Evolutionary conservation across 1,140 invertebrate genomes (phyloP), one percentile per base, ranked within the genome.

Genomic region (Neelides sp.): DNA sequence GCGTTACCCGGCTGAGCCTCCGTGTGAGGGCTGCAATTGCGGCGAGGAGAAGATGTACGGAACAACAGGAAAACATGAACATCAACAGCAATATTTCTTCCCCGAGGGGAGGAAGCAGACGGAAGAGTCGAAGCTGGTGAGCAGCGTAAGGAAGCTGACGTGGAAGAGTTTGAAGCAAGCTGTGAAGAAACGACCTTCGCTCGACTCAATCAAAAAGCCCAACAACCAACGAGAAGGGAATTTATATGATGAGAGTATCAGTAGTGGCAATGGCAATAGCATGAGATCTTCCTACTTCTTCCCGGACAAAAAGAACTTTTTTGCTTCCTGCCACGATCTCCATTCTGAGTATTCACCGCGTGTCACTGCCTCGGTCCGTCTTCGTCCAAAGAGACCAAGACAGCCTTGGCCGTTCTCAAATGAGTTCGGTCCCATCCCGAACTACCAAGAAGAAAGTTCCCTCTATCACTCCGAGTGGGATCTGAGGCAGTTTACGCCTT

Each of bases 161-260:
- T 61, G 59, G 59, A 61, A 61, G 39, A 61, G 59, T 51, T 48
- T 61, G 37, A 61, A 61, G 37, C 59, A 61, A 52, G 59, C 46
- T n/a, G 59, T 61, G n/a, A 61, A 57, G 40, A 61, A 61, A 39
- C 27, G 59, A 24, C 59, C 59, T 32, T 55, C 51, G 28, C 27
- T 61, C 5, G 59, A 61, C 26, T 39, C 40, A 3, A 26, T 61
- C 8, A 51, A 48, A 30, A 58, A 51, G 41, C 34, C 26, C 37
- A 39, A 34, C 15, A 44, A 30, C 42, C 42, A 2, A 5, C 32
- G 22, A n/a, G n/a, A n/a, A n/a, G n/a, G n/a, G n/a, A n/a, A n/a
- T n/a, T n/a, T n/a, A n/a, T n/a, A n/a, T n/a, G n/a, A n/a, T n/a
- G n/a, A n/a, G n/a, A n/a, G n/a, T n/a, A n/a, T n/a, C n/a, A n/a